Evolutionary conservation across 1,140 invertebrate genomes (phyloP).

Genomic region (Microplitis mediator): DNA sequence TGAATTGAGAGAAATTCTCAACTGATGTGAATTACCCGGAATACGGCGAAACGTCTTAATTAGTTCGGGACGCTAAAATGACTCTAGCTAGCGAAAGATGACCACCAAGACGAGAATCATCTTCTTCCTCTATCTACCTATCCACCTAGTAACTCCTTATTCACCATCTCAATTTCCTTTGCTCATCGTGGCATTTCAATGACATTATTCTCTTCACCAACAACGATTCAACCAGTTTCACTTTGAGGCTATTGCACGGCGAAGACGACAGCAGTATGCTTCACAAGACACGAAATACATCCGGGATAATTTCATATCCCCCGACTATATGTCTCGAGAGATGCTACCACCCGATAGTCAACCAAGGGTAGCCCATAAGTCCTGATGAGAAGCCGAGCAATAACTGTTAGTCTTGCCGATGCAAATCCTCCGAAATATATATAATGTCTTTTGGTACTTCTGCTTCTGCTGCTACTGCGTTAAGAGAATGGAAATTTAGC

Average conservation of each 20-base stretch:
- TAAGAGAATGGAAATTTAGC: slow-evolving; percentile 26
- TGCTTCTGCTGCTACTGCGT: too few species aligned
- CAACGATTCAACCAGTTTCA: slow-evolving; percentile 29
- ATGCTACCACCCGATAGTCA: slow-evolving; percentile 17
- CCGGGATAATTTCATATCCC: slow-evolving; percentile 29
- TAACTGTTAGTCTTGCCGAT: slow-evolving; percentile 31
- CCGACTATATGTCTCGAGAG: slow-evolving; percentile 24
- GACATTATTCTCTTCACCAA: slow-evolving; percentile 26
- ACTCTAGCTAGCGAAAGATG: slow-evolving; percentile 25
- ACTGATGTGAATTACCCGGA: slow-evolving; percentile 22
- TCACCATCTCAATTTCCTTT: background rate
- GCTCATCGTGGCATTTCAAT: slow-evolving; percentile 1
- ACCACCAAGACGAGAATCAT: slow-evolving; percentile 17
- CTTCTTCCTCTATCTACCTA: too few species aligned
- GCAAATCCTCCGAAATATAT: slow-evolving; percentile 29
- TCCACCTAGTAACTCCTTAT: background rate
- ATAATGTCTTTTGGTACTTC: slow-evolving; percentile 9
- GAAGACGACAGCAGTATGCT: background rate
- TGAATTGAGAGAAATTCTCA: background rate
- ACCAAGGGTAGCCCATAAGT: slow-evolving; percentile 23
- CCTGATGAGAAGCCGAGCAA: slow-evolving; percentile 29
- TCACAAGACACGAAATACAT: slow-evolving; percentile 27
- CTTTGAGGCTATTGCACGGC: slow-evolving; percentile 3
- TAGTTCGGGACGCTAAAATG: slow-evolving; percentile 28
- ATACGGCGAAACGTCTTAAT: slow-evolving; percentile 30